Base-by-base conservation (phyloP, 2,888 invertebrate genomes). In the Amphipyra tragopoginis region DNA sequence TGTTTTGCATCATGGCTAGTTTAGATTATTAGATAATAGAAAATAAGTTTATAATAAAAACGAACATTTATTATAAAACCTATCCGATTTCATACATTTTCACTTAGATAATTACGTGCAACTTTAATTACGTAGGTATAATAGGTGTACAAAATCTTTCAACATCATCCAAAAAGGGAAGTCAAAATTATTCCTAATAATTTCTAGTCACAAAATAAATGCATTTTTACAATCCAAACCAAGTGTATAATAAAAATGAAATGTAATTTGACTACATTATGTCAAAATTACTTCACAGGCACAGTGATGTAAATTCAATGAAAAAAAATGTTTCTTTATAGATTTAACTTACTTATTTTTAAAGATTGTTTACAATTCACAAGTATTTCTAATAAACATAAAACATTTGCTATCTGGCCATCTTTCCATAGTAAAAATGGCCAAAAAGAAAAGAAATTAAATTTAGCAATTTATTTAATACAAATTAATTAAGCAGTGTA, bases 61-160 rank as follows among this genome's bases (percentile, higher is more conserved):
- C 61, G 77, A 81, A 81, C 81, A 81, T 81, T 81, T 81, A 81
- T 79, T 72, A 77, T 59, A 81, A 81, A 81, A 81, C 66, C 68
- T 77, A 79, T 56, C 38, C 48, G 11, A 69, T 65, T 77, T 63
- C 39, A 75, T 78, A 77, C 75, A 78, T 57, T 70, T 74, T 69
- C 21, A 67, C 62, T 62, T 72, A 64, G 7, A 53, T 58, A 50
- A 48, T 50, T 68, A 77, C 10, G 75, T 80, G 77, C 78, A 67
- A 67, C 65, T 70, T 64, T 61, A 62, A 55, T 60, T 72, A 75
- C 40, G 42, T 57, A 58, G 39, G 13, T 66, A 58, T 43, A 49
- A 57, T 51, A 62, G 45, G 66, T 77, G 66, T 69, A 62, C 53
- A 69, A 69, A 68, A 65, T 51, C 54, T 40, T 52, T 49, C n/a